Percentiles rank a stretch among this genome's conserved stretches.
These are phyloP conservation scores for Acanthurus leucopareius DNA, from an alignment of 2,797 vertebrate species.

Conservation along the genomic window DNA sequence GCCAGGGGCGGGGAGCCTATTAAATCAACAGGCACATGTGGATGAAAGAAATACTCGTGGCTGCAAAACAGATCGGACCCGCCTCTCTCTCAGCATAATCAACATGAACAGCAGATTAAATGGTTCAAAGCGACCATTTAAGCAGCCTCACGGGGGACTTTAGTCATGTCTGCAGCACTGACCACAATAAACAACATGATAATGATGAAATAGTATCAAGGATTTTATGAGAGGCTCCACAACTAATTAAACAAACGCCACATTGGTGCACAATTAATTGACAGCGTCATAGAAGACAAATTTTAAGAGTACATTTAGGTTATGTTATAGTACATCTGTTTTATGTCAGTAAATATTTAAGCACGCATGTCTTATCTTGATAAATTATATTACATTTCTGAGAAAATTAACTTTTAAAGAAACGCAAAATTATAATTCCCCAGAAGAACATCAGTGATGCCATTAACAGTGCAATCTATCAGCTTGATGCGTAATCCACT, in stretches of 20 bases:
- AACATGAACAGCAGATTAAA: constrained; percentile 4
- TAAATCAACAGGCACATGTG: constrained; percentile 63
- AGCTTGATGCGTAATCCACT: too few relatives aligned
- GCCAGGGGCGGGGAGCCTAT: constrained; percentile 7
- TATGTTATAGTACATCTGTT: too few relatives aligned
- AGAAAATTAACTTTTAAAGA: background rate
- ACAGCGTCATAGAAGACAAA: background rate
- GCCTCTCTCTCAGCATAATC: constrained; percentile 3
- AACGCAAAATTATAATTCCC: background rate
- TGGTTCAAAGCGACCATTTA: background rate
- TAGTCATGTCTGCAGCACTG: background rate
- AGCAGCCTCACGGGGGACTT: background rate
- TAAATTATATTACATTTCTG: background rate
- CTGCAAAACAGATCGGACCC: constrained; percentile 18
- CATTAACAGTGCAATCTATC: background rate
- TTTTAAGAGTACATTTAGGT: background rate
- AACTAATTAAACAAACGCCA: constrained; percentile 5
- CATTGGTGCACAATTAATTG: constrained; percentile 11
- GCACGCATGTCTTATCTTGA: background rate
- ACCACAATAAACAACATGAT: background rate
- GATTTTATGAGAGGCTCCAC: background rate
- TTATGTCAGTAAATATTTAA: background rate
- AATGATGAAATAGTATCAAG: background rate
- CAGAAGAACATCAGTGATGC: background rate
- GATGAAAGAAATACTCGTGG: constrained; percentile 26